A percentile compares a stretch with the other conserved stretches of the same genome.
Evolutionary conservation across 1,140 invertebrate species (phyloP).

Genomic region (Cherax destructor): DNA sequence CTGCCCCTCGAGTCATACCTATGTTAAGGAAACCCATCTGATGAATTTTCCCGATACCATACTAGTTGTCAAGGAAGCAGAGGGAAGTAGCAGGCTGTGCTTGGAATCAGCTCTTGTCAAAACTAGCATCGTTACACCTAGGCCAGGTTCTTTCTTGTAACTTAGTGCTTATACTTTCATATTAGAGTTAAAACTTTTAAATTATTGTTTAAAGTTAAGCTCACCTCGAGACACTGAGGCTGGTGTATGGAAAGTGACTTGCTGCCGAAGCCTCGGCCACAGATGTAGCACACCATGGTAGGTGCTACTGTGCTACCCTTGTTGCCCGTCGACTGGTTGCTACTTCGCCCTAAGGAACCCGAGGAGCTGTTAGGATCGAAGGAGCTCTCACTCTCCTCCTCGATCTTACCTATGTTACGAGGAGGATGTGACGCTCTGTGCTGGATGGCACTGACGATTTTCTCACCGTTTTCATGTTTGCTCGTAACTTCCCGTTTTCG

Average conservation of each 20-base stretch:
- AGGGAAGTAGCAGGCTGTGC: too few relatives aligned
- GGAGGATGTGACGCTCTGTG: conserved; percentile 32
- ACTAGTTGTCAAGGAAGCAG: too few relatives aligned
- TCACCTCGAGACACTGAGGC: conserved; percentile 82
- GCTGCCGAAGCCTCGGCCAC: conserved; percentile 84
- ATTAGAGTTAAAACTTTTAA: too few relatives aligned
- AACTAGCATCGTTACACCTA: too few relatives aligned
- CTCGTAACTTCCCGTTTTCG: background rate
- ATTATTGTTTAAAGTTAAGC: background rate
- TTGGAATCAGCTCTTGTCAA: too few relatives aligned
- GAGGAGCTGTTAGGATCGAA: conserved; percentile 9
- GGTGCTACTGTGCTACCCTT: background rate
- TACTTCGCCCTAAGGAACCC: background rate
- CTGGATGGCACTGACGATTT: background rate
- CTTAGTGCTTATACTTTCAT: too few relatives aligned
- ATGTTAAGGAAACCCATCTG: too few relatives aligned
- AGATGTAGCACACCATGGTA: conserved; percentile 83
- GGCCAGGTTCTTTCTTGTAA: too few relatives aligned
- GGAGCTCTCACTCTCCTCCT: conserved; percentile 53
- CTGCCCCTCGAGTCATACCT: too few relatives aligned
- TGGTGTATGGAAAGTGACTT: conserved; percentile 85
- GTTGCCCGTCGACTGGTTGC: background rate
- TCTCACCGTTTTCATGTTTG: background rate
- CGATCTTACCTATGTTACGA: conserved; percentile 45
- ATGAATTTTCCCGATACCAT: too few relatives aligned